Percentiles rank a stretch among this genome's conserved stretches.
phyloP scores from a whole-genome alignment of 2,888 invertebrate species.

The Anthoptus insignis region DNA sequence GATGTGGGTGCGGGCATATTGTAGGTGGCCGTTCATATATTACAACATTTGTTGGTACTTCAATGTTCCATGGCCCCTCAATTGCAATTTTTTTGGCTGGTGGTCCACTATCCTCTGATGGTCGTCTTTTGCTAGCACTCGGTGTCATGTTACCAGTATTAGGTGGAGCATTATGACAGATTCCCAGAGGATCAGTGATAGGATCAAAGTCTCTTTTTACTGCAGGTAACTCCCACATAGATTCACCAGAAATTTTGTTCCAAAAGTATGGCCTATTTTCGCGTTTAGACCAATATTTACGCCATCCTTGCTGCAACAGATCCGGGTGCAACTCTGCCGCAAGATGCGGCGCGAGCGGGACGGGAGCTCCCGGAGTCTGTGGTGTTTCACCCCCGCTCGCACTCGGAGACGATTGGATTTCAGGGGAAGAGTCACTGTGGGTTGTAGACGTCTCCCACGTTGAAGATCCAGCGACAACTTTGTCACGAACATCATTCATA shows the following conservation, averaged over 20 bases:
- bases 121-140: constrained; percentile 90
- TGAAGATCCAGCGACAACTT: constrained; percentile 81
- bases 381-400: constrained; percentile 80
- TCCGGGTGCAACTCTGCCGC: constrained; percentile 82
- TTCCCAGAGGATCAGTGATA: constrained; percentile 96
- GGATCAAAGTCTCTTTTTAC: constrained; percentile 95
- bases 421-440: constrained; percentile 79
- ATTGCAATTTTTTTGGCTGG: constrained; percentile 95
- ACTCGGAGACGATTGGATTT: constrained; percentile 77
- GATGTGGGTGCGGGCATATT: constrained; percentile 96
- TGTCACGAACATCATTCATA: constrained; percentile 85
- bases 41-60: constrained; percentile 96
- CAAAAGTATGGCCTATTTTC: constrained; percentile 98
- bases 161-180: constrained; percentile 86
- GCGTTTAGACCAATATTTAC: constrained; percentile 98
- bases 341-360: constrained; percentile 77
- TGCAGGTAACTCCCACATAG: constrained; percentile 98
- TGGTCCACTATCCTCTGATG: constrained; percentile 94
- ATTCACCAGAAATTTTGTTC: constrained; percentile 98
- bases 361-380: constrained; percentile 88
- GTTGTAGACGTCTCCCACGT: constrained; percentile 76
- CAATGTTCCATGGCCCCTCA: constrained; percentile 98
- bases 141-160: constrained; percentile 81
- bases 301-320: constrained; percentile 95
- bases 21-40: constrained; percentile 95